Conservation (phyloP, 2,888 invertebrate species). For the Agrochola macilenta region DNA sequence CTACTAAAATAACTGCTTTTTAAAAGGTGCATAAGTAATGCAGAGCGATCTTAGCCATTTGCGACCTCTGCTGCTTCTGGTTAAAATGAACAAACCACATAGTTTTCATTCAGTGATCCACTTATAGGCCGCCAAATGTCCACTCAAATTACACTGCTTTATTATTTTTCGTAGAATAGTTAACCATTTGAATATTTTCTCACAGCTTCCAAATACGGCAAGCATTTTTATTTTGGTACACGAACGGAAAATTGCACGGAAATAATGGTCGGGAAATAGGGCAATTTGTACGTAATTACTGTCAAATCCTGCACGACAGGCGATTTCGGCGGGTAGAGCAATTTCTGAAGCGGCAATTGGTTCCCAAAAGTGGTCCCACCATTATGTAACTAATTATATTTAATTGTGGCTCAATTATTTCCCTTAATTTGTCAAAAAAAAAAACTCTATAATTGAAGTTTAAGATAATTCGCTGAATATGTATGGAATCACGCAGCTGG, state of each 20-base stretch:
- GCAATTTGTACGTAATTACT: conserved; percentile 53
- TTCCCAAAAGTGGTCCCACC: conserved; percentile 18
- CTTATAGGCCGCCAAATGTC: neutral
- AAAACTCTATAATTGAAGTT: conserved; percentile 18
- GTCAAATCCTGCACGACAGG: conserved; percentile 29
- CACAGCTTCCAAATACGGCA: neutral
- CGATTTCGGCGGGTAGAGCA: conserved; percentile 9
- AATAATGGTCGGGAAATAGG: conserved; percentile 50
- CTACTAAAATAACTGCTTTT: conserved; percentile 3
- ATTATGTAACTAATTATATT: conserved; percentile 27
- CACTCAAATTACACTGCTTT: neutral
- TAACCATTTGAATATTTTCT: conserved; percentile 3
- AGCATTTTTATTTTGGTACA: conserved; percentile 7
- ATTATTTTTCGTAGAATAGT: no score
- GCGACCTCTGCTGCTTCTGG: neutral
- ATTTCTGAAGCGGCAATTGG: conserved; percentile 37
- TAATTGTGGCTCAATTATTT: conserved; percentile 36
- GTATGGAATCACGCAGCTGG: neutral
- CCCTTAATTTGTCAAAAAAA: conserved; percentile 34
- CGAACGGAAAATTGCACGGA: conserved; percentile 36
- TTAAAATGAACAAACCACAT: neutral
- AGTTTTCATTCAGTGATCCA: neutral
- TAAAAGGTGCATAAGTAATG: neutral
- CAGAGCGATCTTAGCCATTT: no score
- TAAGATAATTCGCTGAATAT: neutral